Conservation (phyloP, 2,888 invertebrate genomes). For the Spodoptera exigua region DNA sequence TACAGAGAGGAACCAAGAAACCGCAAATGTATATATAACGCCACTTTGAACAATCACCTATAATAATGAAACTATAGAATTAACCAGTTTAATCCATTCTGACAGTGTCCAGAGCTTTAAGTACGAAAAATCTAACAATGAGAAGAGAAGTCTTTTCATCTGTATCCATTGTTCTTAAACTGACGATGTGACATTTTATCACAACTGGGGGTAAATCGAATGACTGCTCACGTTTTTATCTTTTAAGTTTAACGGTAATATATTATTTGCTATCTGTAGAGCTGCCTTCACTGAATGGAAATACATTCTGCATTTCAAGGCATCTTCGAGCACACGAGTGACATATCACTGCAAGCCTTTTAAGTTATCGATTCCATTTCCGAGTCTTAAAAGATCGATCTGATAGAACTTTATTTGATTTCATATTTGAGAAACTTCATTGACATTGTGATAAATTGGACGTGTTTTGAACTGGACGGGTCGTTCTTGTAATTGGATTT, state of each 20-base stretch:
- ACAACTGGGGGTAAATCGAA: no score
- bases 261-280: slow-evolving; percentile 23
- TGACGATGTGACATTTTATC: background rate
- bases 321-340: slow-evolving; percentile 10
- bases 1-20: slow-evolving; percentile 38
- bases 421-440: slow-evolving; percentile 37
- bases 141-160: slow-evolving; percentile 23
- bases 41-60: slow-evolving; percentile 53
- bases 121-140: slow-evolving; percentile 24
- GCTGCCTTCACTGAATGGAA: slow-evolving; percentile 7
- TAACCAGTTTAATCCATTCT: slow-evolving; percentile 43
- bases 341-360: slow-evolving; percentile 23
- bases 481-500: slow-evolving; percentile 62
- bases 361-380: slow-evolving; percentile 30
- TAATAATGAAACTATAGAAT: slow-evolving; percentile 38
- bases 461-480: slow-evolving; percentile 59
- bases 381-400: slow-evolving; percentile 14
- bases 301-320: slow-evolving; percentile 30
- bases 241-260: slow-evolving; percentile 7
- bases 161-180: slow-evolving; percentile 28
- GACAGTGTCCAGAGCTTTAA: slow-evolving; percentile 16
- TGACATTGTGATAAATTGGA: slow-evolving; percentile 41
- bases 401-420: slow-evolving; percentile 29
- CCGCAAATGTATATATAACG: slow-evolving; percentile 56
- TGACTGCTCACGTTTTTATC: slow-evolving; percentile 2